phyloP scores from a whole-genome alignment of 2,113 vertebrate species.

The Odocoileus virginianus region DNA sequence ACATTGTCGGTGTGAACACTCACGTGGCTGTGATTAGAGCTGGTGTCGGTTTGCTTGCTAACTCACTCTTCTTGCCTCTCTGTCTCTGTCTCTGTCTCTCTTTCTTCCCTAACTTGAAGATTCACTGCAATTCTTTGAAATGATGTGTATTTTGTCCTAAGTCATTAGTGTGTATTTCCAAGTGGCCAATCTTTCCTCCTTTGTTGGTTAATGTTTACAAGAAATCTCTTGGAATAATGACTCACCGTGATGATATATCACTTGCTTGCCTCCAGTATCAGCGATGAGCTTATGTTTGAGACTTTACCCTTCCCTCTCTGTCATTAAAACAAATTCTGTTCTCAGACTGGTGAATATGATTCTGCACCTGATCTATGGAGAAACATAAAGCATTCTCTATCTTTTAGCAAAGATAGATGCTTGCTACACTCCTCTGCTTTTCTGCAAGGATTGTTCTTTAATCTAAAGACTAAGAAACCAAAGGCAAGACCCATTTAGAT shows the following conservation, averaged over 20 bases:
- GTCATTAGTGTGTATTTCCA: conserved; percentile 39
- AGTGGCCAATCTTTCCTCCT: conserved; percentile 29
- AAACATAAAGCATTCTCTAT: neutral
- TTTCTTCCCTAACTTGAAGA: neutral
- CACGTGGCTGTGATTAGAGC: neutral
- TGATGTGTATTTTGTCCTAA: conserved; percentile 47
- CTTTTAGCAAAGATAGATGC: neutral
- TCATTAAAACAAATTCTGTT: conserved; percentile 21
- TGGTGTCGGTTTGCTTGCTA: neutral
- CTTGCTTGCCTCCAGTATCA: neutral
- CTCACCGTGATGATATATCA: conserved; percentile 16
- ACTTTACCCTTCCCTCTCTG: neutral
- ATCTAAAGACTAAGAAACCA: neutral
- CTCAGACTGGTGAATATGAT: neutral
- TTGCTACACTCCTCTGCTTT: neutral
- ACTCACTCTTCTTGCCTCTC: neutral
- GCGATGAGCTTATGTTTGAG: neutral
- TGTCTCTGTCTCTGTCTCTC: neutral
- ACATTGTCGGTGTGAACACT: neutral
- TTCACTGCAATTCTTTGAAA: conserved; percentile 3
- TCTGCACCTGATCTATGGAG: neutral
- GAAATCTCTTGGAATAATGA: conserved; percentile 45
- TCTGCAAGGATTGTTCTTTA: conserved; percentile 26
- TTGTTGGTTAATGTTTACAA: conserved; percentile 56
- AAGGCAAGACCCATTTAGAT: neutral